These are phyloP conservation scores for Thymelicus sylvestris DNA, from an alignment of 2,888 invertebrate species.

Conservation along the genomic window DNA sequence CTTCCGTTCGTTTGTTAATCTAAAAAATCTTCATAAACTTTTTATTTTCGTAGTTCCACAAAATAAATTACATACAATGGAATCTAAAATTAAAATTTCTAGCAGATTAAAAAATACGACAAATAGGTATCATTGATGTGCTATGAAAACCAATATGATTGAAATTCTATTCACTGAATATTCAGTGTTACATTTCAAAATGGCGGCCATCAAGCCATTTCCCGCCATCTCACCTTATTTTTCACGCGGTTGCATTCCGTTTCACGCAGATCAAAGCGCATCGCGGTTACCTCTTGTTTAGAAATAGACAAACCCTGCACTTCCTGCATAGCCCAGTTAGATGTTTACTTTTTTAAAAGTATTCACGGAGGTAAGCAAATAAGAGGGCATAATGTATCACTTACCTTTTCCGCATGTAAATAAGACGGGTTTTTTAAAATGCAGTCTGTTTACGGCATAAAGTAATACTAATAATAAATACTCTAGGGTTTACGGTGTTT, in stretches of 20 bases:
- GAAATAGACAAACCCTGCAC: constrained; percentile 34
- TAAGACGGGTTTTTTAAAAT: constrained; percentile 27
- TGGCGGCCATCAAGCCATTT: constrained; percentile 13
- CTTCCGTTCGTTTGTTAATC: too few species aligned
- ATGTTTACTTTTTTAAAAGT: constrained; percentile 38
- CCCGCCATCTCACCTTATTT: constrained; percentile 19
- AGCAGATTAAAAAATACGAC: too few species aligned
- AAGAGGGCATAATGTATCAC: constrained; percentile 25
- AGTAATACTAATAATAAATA: too few species aligned
- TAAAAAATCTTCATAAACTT: too few species aligned
- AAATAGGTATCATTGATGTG: too few species aligned
- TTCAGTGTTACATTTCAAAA: not conserved
- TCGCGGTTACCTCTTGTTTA: constrained; percentile 26
- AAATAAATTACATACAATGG: too few species aligned
- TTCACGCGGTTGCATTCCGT: constrained; percentile 26
- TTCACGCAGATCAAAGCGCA: constrained; percentile 34
- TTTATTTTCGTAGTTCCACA: too few species aligned
- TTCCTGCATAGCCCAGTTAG: constrained; percentile 27
- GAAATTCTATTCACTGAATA: too few species aligned
- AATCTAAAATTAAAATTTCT: too few species aligned
- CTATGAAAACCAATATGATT: too few species aligned
- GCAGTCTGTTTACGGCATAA: constrained; percentile 6
- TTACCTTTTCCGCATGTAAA: constrained; percentile 32
- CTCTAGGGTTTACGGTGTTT: constrained; percentile 4
- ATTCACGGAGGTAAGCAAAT: constrained; percentile 34